phyloP scores from a whole-genome alignment of 1,140 invertebrate species.

The Diplogasteroides magnus region DNA sequence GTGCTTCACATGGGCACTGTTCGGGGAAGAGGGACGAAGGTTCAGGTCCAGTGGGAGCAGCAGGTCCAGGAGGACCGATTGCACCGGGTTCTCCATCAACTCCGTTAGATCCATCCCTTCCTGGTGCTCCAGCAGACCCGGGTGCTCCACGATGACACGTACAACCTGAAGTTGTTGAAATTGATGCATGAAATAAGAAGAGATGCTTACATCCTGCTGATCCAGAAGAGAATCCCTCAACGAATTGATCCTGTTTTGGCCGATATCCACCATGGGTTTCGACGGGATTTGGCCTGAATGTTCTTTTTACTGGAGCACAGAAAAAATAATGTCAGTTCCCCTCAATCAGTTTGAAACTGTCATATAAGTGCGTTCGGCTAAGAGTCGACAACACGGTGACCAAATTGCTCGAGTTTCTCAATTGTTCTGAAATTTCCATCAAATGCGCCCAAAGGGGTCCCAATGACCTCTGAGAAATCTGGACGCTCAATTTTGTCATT shows the following conservation, averaged over 20 bases:
- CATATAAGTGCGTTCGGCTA: too few species aligned
- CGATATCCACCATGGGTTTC: neutral
- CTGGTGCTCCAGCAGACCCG: constrained; percentile 31
- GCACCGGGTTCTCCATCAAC: constrained; percentile 17
- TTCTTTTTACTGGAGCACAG: too few species aligned
- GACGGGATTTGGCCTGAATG: neutral
- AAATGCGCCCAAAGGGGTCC: too few species aligned
- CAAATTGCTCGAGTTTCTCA: too few species aligned
- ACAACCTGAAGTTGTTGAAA: constrained; percentile 15
- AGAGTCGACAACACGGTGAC: too few species aligned
- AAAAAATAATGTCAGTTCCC: neutral
- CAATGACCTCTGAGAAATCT: too few species aligned
- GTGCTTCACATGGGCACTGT: constrained; percentile 40
- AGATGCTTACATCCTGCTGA: constrained; percentile 31
- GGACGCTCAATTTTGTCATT: too few species aligned
- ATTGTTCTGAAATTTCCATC: too few species aligned
- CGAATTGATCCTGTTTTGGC: constrained; percentile 5
- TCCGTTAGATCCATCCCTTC: constrained; percentile 36
- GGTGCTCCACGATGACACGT: constrained; percentile 38
- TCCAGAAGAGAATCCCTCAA: constrained; percentile 7
- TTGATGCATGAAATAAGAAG: neutral
- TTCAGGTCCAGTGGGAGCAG: constrained; percentile 36
- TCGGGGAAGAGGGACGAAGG: constrained; percentile 31
- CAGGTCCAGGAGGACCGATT: constrained; percentile 23
- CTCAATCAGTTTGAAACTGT: too few species aligned